A percentile compares a stretch with the other conserved stretches of the same genome.
Evolutionary conservation across 2,113 vertebrate species (phyloP).

Genomic region (Campylomormyrus numenius): DNA sequence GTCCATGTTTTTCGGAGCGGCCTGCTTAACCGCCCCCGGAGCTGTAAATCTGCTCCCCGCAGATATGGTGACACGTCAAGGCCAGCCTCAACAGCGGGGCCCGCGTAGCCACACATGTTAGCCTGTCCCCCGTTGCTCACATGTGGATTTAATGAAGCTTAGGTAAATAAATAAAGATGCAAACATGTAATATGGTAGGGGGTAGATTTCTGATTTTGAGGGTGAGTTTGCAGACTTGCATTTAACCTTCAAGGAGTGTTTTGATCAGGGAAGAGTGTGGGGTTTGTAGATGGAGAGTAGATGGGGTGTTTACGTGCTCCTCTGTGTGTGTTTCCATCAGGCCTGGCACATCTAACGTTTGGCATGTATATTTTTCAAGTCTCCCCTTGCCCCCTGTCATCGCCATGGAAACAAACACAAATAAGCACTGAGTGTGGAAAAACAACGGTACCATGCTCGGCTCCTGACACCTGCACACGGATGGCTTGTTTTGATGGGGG

Average conservation of each 20-base stretch:
- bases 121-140: neutral
- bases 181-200: neutral
- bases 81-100: neutral
- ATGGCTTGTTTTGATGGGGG: neutral
- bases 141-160: conserved; percentile 5
- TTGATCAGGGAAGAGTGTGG: neutral
- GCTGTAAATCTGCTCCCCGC: neutral
- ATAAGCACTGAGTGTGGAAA: neutral
- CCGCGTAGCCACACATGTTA: neutral
- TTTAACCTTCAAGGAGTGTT: conserved; percentile 11
- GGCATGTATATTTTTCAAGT: neutral
- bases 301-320: neutral
- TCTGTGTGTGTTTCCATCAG: neutral
- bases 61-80: neutral
- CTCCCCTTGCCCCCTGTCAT: neutral
- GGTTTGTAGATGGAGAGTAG: neutral
- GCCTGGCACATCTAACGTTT: neutral
- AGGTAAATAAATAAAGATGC: conserved; percentile 3
- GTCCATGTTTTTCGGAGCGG: neutral
- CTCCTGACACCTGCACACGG: neutral
- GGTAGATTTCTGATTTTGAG: neutral
- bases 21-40: neutral
- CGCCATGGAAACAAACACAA: neutral
- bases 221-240: neutral
- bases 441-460: neutral